Evolutionary conservation across 2,888 invertebrate genomes (phyloP).

Genomic region (Osmoderma eremita): DNA sequence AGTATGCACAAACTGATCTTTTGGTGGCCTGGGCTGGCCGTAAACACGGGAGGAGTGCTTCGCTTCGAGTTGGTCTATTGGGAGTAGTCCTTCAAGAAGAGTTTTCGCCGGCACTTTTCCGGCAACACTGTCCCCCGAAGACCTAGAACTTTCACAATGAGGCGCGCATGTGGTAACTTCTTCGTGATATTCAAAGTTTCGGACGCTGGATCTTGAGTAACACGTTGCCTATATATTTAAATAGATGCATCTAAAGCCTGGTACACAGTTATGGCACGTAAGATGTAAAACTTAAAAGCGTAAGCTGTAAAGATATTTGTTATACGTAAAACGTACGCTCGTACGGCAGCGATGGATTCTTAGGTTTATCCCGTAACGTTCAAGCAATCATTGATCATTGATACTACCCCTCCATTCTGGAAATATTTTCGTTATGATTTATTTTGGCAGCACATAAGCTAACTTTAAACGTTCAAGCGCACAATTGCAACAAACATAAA

Average conservation of each 20-base stretch:
- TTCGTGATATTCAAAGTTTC: conserved; percentile 5
- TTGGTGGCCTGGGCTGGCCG: conserved; percentile 3
- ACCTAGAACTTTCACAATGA: conserved; percentile 27
- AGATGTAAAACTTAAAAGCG: no score
- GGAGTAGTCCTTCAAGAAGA: conserved; percentile 7
- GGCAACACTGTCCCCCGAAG: conserved; percentile 18
- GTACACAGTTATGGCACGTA: no score
- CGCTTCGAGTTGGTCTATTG: conserved; percentile 9
- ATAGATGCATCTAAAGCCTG: background rate
- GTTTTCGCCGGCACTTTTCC: conserved; percentile 1
- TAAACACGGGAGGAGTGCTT: conserved; percentile 11
- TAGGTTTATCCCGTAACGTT: no score
- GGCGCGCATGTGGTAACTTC: conserved; percentile 10
- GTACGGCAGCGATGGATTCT: no score
- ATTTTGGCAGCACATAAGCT: no score
- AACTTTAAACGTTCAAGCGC: no score
- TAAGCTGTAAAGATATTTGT: no score
- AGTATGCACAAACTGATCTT: conserved; percentile 28
- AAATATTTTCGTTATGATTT: no score
- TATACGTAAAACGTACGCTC: no score
- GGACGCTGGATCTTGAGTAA: background rate
- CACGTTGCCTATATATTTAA: conserved; percentile 12
- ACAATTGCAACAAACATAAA: no score
- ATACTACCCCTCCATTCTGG: no score
- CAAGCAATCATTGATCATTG: no score